Percentiles rank a stretch among this genome's conserved stretches.
These are phyloP conservation scores for Volucella bombylans DNA, from an alignment of 2,888 invertebrate genomes.

Conservation along the genomic window DNA sequence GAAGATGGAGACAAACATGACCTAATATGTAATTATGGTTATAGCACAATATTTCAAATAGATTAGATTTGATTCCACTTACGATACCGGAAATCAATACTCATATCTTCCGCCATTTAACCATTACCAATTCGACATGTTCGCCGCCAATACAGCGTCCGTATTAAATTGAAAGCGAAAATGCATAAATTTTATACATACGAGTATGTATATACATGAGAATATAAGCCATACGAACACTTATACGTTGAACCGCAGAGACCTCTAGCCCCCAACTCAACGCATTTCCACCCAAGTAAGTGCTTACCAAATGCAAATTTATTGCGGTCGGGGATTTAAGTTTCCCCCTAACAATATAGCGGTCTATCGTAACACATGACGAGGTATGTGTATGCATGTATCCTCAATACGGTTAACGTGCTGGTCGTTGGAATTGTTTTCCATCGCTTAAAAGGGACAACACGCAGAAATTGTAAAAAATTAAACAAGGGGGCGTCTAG, in stretches of 20 bases:
- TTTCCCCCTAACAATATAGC: conserved; percentile 19
- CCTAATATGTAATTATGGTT: background rate
- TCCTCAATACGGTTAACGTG: conserved; percentile 53
- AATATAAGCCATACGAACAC: background rate
- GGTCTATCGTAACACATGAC: conserved; percentile 46
- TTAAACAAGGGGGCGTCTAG: conserved; percentile 44
- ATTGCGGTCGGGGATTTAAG: conserved; percentile 53
- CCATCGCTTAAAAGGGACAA: conserved; percentile 29
- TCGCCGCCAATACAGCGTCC: background rate
- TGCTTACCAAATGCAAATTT: conserved; percentile 49
- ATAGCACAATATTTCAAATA: background rate
- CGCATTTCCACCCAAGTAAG: conserved; percentile 19
- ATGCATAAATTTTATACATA: background rate
- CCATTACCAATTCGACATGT: background rate
- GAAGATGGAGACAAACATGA: background rate
- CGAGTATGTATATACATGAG: background rate
- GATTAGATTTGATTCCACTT: conserved; percentile 25
- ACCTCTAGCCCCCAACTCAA: background rate
- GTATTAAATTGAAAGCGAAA: conserved; percentile 53
- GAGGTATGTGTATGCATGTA: conserved; percentile 19
- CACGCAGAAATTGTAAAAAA: conserved; percentile 44
- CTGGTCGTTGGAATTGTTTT: conserved; percentile 30
- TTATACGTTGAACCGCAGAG: conserved; percentile 3
- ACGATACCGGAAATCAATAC: background rate
- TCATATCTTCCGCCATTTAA: conserved; percentile 1